Base-by-base conservation (phyloP, 2,797 vertebrate species). In the Gallinago stenura region DNA sequence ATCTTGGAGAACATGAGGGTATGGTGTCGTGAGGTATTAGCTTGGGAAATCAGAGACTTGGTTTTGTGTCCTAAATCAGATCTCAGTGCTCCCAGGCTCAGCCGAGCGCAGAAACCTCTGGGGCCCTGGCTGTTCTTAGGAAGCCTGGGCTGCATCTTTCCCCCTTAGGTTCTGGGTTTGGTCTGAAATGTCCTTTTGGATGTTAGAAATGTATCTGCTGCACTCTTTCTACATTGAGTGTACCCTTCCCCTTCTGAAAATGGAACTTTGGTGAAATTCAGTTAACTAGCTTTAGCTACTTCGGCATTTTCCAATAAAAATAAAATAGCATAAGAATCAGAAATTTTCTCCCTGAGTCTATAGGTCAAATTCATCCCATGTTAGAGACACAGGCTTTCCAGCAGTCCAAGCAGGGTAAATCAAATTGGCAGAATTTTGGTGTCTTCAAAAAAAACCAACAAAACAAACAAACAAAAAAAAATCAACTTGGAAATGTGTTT, bases 21-120 rank as follows among this genome's bases (percentile, higher is more conserved):
- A 12, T 20, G 21, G 13, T 60, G 45, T 37, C 0, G 0, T 25
- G 25, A 8, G 31, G 4, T 3, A 3, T 61, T 72, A 37, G 15
- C 30, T 5, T 65, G 20, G 46, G 39, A 77, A 61, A 45, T 17
- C 12, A 50, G 43, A 71, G 37, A 20, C 17, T 56, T 0, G 0
- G 6, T 6, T 90, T 76, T 73, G 21, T 73, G 24, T 79, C 26
- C 35, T 64, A 28, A 86, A n/a, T 60, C 53, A 51, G 24, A 37
- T 39, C 30, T 43, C 35, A 7, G 13, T 35, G 35, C 10, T 51
- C 41, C 11, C 18, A 66, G 45, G 22, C 26, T 48, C 1, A 0
- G 19, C 12, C 10, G 26, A 30, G 14, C 26, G 12, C 3, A 5
- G 43, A 73, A 76, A 30, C 35, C 4, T 2, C 9, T 45, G 28